phyloP scores from a whole-genome alignment of 2,113 vertebrate genomes.

The Anoplopoma fimbria region DNA sequence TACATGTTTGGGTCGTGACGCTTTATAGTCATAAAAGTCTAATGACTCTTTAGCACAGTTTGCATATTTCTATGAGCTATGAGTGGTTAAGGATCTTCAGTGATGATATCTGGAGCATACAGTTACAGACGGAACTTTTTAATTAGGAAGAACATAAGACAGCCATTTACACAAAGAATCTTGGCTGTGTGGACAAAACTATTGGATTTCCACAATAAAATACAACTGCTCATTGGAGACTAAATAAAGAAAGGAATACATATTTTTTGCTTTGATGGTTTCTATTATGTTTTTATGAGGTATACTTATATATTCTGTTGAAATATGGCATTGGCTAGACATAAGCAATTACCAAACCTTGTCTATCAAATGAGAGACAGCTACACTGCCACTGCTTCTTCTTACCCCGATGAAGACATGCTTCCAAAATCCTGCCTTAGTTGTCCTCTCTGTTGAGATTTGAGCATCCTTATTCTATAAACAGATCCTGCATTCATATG shows the following conservation, averaged over 20 bases:
- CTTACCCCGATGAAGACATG: neutral
- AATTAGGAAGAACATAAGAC: neutral
- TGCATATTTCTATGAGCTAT: neutral
- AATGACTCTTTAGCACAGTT: neutral
- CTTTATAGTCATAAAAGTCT: neutral
- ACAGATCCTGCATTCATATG: neutral
- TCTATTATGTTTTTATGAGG: neutral
- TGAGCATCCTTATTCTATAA: neutral
- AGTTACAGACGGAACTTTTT: neutral
- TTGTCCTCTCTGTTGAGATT: neutral
- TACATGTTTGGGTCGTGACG: neutral
- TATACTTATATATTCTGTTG: conserved; percentile 5
- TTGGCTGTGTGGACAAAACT: neutral
- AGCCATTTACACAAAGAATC: neutral
- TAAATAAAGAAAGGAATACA: neutral
- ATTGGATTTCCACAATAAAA: neutral
- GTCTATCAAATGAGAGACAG: neutral
- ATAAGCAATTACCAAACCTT: neutral
- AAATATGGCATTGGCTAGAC: neutral
- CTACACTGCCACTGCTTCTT: neutral
- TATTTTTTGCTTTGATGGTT: neutral
- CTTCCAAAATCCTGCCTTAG: neutral
- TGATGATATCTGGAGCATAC: neutral
- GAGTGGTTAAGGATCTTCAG: neutral
- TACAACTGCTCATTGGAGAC: neutral